A percentile compares a stretch with the other conserved stretches of the same genome.
Evolutionary conservation across 2,113 vertebrate species (phyloP).

Genomic region (Pan paniscus): DNA sequence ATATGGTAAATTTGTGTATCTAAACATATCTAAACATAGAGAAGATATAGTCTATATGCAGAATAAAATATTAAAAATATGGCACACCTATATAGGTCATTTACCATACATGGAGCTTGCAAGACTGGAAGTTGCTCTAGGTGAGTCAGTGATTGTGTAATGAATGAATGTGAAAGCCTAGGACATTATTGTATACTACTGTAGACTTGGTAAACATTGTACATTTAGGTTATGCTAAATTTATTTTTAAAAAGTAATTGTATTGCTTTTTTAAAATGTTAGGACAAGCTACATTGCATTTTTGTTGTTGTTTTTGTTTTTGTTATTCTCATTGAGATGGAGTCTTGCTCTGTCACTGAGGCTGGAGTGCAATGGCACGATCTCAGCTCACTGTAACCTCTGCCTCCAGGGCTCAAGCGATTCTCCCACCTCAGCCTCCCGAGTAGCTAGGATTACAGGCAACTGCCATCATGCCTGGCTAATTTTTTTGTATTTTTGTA

Average conservation of each 20-base stretch:
- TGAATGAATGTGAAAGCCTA: background rate
- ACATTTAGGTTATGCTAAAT: background rate
- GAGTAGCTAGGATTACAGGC: too few species aligned
- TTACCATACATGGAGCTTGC: background rate
- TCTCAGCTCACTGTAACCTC: too few species aligned
- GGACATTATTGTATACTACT: background rate
- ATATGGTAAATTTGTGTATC: background rate
- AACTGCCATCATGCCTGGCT: too few species aligned
- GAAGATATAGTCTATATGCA: background rate
- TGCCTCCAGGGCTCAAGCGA: too few species aligned
- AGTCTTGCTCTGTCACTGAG: too few species aligned
- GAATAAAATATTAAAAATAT: background rate
- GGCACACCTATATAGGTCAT: background rate
- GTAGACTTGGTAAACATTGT: background rate
- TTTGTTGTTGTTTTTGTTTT: too few species aligned
- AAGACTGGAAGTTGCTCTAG: background rate
- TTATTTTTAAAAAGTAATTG: background rate
- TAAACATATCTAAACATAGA: background rate
- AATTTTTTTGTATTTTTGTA: too few species aligned
- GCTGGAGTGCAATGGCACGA: too few species aligned
- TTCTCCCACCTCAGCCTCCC: too few species aligned
- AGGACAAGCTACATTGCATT: too few species aligned
- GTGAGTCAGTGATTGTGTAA: background rate
- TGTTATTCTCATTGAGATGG: too few species aligned
- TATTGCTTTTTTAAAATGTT: too few species aligned